A percentile compares a stretch with the other conserved stretches of the same genome.
Evolutionary conservation across 2,113 vertebrate genomes (phyloP).

Genomic region (Oncorhynchus masou): DNA sequence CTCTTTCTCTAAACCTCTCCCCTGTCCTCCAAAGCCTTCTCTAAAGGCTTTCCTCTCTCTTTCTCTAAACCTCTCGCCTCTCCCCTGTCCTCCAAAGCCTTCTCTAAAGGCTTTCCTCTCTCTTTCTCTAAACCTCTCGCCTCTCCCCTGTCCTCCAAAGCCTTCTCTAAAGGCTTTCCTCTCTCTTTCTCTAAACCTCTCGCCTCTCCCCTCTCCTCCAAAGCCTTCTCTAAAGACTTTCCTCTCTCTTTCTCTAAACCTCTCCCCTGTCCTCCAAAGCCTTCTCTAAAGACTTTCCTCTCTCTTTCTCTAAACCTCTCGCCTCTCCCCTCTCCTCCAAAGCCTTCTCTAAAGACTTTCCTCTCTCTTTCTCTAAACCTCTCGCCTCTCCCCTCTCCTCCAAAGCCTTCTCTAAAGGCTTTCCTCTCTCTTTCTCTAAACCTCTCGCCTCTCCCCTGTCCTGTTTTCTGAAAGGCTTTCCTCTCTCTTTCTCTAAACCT

Average conservation of each 20-base stretch:
- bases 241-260: conserved; percentile 2
- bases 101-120: not conserved
- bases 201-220: not conserved
- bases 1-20: not conserved
- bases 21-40: not conserved
- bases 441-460: not conserved
- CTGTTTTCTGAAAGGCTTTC: no score
- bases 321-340: not conserved
- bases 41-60: not conserved
- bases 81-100: not conserved
- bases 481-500: conserved; percentile 1
- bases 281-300: not conserved
- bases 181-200: conserved; percentile 1
- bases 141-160: not conserved
- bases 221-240: not conserved
- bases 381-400: not conserved
- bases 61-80: not conserved
- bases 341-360: not conserved
- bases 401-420: not conserved
- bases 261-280: not conserved
- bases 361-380: conserved; percentile 1
- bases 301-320: not conserved
- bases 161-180: not conserved
- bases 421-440: conserved; percentile 1
- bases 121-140: not conserved